Percentiles rank a stretch among this genome's conserved stretches.
Evolutionary conservation across 2,113 vertebrate genomes (phyloP).

Genomic region (Grammomys surdaster): DNA sequence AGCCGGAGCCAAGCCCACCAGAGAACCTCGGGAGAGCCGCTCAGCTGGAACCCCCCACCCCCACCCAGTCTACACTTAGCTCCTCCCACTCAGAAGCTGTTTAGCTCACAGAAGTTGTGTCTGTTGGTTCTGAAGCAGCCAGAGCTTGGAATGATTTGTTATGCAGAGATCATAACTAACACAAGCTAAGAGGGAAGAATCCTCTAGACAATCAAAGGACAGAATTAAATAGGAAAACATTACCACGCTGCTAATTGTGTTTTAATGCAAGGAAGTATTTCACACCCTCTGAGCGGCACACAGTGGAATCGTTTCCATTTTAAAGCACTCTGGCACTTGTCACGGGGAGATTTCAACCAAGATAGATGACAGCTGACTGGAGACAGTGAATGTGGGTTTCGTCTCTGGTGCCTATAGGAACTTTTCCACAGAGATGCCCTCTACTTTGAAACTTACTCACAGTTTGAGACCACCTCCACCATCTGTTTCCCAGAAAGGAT

Average conservation of each 20-base stretch:
- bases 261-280: conserved; percentile 31
- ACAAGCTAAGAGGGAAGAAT: background rate
- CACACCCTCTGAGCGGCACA: background rate
- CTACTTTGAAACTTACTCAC: conserved; percentile 31
- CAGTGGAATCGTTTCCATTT: background rate
- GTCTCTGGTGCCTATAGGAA: background rate
- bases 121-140: background rate
- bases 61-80: no score
- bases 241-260: conserved; percentile 9
- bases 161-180: conserved; percentile 5
- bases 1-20: background rate
- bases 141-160: background rate
- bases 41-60: background rate
- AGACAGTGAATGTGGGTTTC: background rate
- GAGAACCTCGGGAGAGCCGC: background rate
- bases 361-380: background rate
- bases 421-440: conserved; percentile 30
- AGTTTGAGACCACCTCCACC: background rate
- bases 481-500: conserved; percentile 56
- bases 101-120: background rate
- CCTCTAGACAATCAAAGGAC: conserved; percentile 35
- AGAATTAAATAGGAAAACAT: conserved; percentile 45
- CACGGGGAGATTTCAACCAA: background rate
- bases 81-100: background rate
- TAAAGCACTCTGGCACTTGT: background rate